Conservation (phyloP, 2,113 vertebrate genomes). For the Colaptes auratus region DNA sequence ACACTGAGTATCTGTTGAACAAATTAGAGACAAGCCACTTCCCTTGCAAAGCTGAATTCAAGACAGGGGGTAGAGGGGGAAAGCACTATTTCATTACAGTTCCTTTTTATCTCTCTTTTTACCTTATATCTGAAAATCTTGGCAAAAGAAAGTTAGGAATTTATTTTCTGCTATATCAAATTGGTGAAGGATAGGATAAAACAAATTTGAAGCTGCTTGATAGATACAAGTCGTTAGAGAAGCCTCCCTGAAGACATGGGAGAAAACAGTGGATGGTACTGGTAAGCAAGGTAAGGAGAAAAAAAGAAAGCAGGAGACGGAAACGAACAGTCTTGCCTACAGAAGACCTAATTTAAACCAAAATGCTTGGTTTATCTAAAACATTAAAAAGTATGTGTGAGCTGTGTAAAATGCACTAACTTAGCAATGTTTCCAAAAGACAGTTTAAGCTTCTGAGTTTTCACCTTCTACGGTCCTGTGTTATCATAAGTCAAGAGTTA, state of each 20-base stretch:
- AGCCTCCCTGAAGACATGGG: not conserved
- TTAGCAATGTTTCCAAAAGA: not conserved
- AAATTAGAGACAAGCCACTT: not conserved
- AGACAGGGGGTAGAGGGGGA: fast-evolving
- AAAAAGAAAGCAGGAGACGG: not conserved
- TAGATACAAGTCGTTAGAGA: not conserved
- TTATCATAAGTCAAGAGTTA: fast-evolving
- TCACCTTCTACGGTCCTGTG: not conserved
- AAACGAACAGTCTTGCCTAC: not conserved
- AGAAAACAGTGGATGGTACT: not conserved
- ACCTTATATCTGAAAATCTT: not conserved
- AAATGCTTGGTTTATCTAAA: not conserved
- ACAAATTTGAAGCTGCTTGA: not conserved
- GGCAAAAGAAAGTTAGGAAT: not conserved
- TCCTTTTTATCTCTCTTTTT: not conserved
- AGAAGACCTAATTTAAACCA: not conserved
- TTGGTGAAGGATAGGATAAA: not conserved
- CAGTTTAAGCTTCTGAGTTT: not conserved
- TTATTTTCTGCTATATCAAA: not conserved
- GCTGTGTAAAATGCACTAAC: not conserved
- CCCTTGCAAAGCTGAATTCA: not conserved
- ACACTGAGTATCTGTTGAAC: not conserved
- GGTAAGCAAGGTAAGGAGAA: not conserved
- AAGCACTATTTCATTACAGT: not conserved
- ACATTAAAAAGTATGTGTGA: not conserved